These are phyloP conservation scores for Eumerus sabulonum DNA, from an alignment of 2,888 invertebrate genomes.

Conservation along the genomic window DNA sequence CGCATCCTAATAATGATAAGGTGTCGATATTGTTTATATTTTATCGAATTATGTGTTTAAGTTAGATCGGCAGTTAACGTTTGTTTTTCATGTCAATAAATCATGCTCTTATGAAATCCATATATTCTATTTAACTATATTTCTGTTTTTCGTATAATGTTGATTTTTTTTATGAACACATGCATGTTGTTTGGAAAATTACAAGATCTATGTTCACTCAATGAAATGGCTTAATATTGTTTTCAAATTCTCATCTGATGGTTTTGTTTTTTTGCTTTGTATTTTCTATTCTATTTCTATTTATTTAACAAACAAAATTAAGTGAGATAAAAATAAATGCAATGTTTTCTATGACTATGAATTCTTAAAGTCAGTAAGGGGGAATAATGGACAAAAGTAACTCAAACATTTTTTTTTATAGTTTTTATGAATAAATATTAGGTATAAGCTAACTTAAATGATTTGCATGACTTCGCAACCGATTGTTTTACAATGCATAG, in stretches of 20 bases:
- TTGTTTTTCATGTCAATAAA: conserved; percentile 63
- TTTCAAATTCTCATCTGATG: too few relatives aligned
- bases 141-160: conserved; percentile 10
- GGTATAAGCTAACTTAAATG: conserved; percentile 21
- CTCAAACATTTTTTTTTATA: not conserved
- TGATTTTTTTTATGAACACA: conserved; percentile 50
- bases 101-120: conserved; percentile 55
- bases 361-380: too few relatives aligned
- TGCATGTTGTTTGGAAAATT: conserved; percentile 51
- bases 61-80: conserved; percentile 66
- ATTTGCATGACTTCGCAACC: not conserved
- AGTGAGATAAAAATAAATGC: not conserved
- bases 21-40: conserved; percentile 22
- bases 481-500: conserved; percentile 39
- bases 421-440: conserved; percentile 17
- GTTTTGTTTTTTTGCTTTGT: conserved; percentile 30
- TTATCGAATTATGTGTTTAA: conserved; percentile 59
- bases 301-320: too few relatives aligned
- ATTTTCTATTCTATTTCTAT: too few relatives aligned
- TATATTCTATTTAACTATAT: conserved; percentile 7
- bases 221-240: conserved; percentile 25
- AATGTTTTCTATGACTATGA: too few relatives aligned
- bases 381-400: too few relatives aligned
- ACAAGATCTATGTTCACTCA: conserved; percentile 38
- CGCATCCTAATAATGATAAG: conserved; percentile 29